Percentiles rank a stretch among this genome's conserved stretches.
These are phyloP conservation scores for Ochropleura leucogaster DNA, from an alignment of 2,888 invertebrate species.

Conservation along the genomic window DNA sequence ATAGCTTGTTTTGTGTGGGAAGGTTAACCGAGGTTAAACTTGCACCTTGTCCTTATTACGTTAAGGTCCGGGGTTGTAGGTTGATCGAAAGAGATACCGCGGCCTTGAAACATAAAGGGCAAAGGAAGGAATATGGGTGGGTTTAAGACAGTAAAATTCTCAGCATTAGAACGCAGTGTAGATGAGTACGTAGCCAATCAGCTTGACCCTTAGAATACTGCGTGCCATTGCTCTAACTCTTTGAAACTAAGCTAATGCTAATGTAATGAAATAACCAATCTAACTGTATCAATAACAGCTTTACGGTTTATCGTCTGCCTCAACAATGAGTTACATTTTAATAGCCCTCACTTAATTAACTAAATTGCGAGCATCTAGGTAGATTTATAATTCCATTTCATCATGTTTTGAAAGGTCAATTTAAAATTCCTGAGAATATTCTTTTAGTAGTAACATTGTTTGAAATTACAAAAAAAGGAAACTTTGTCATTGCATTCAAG, in stretches of 20 bases:
- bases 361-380: background rate
- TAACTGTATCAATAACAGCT: background rate
- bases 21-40: background rate
- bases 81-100: too few species aligned
- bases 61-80: background rate
- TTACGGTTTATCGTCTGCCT: background rate
- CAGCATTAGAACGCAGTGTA: too few species aligned
- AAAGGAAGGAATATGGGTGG: too few species aligned
- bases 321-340: background rate
- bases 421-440: background rate
- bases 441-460: background rate
- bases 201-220: too few species aligned
- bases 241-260: background rate
- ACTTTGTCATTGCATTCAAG: too few species aligned
- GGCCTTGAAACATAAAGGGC: too few species aligned
- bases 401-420: background rate
- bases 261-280: background rate
- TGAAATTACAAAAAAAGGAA: too few species aligned
- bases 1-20: slow-evolving; percentile 3
- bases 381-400: background rate
- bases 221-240: too few species aligned
- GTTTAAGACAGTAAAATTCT: too few species aligned
- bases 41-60: background rate
- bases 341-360: background rate
- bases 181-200: too few species aligned